Evolutionary conservation across 2,113 vertebrate species (phyloP), one percentile per base, ranked within the genome.

Genomic region (Tachuris rubrigastra): DNA sequence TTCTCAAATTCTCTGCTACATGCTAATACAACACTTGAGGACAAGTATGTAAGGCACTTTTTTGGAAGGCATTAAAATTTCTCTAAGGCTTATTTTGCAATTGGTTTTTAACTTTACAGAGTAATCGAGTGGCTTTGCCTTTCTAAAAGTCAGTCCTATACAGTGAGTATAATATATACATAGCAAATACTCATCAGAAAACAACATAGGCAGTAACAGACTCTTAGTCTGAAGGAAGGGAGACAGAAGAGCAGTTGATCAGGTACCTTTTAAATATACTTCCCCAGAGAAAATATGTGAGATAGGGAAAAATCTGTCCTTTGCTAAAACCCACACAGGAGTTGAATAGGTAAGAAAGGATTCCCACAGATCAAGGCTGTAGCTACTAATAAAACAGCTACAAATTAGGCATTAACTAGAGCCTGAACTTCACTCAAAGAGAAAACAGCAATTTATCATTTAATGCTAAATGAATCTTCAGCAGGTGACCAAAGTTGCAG

Each of bases 201-300:
- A 44, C 1, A 4, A 42, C 0, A 2, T 3, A 13, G 14, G 27
- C 33, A 85, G 35, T 6, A 82, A 42, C 1, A 42, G 25, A 63
- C 22, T 13, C 30, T 42, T 13, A 37, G 14, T 41, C 55, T 62
- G 42, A 66, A 87, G 33, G 24, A 49, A 53, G 31, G 6, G 49
- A 80, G 20, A 20, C 2, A 42, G 12, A 58, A 55, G 20, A 76
- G 44, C 42, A 55, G 37, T 0, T 60, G 44, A 27, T 44, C 46
- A 72, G 27, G 30, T 55, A 55, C 24, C 4, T 68, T 85, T 74
- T 52, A 75, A 72, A 42, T 30, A 59, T 2, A 30, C 24, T 44
- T 88, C 18, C 46, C 76, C 13, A 44, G 35, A 52, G 49, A 47
- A 90, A 72, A 59, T 50, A 90, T 6, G 52, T 53, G 55, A 87